Evolutionary conservation across 2,797 vertebrate genomes (phyloP), one percentile per base, ranked within the genome.

Genomic region (Sebastes oblongus): DNA sequence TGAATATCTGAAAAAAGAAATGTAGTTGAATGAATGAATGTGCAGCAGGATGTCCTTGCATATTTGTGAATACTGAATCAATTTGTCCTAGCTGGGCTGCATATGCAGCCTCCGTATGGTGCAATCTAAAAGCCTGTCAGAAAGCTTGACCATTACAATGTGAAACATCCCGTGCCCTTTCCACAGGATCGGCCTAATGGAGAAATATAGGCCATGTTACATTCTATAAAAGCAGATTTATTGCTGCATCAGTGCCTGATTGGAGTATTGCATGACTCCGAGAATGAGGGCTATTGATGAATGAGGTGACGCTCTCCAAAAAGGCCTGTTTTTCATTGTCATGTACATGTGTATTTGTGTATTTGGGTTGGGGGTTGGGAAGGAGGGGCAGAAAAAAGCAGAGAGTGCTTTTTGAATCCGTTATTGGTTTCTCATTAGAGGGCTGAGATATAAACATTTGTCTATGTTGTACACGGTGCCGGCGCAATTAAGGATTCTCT

Each of bases 371-470:
- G 64, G 64, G 60, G n/a, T 54, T 11, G 34, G 46, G 55, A 8
- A 6, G 32, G 14, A 34, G 12, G 55, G 66, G 25, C 18, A 20
- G 68, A 39, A 42, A 42, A 65, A 34, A 25, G 77, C 52, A 58
- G 61, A 65, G 85, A 86, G 82, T 78, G 75, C 86, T 89, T 88
- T 89, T 81, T 92, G 89, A 90, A 92, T 94, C 91, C 85, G 77
- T 94, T 94, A 95, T 95, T 92, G 92, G 93, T 94, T 95, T 95
- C 93, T 94, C 93, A 95, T 95, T 95, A 95, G 91, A 83, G 82
- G 89, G 90, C 89, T 54, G 91, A 90, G 93, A 94, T 94, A 92
- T 94, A 94, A 95, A 94, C 94, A 95, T 95, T 95, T 93, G 91
- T 95, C 93, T 93, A 85, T 93, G 94, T 93, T 94, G 92, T 92